Conservation (phyloP, 2,888 invertebrate genomes). For the Drosophila sordidula region DNA sequence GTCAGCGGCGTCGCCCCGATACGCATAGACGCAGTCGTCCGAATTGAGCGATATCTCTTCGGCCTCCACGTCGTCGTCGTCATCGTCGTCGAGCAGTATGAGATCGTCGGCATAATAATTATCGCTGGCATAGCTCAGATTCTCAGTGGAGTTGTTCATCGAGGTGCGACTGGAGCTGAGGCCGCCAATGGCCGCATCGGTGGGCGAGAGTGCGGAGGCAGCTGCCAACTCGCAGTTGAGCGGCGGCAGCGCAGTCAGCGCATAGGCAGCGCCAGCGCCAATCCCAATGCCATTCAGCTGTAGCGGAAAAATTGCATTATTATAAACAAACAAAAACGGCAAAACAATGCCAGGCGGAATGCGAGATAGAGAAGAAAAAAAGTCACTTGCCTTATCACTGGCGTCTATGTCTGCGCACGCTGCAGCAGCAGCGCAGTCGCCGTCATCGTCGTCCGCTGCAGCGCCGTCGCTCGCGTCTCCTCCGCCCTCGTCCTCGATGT, state of each 20-base stretch:
- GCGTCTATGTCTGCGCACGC: slow-evolving; percentile 28
- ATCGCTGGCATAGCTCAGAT: slow-evolving; percentile 84
- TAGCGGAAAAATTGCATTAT: slow-evolving; percentile 19
- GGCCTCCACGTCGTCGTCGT: slow-evolving; percentile 73
- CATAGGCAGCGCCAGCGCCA: slow-evolving; percentile 53
- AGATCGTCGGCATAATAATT: slow-evolving; percentile 83
- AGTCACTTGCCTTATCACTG: slow-evolving; percentile 68
- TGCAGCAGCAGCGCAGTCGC: slow-evolving; percentile 52
- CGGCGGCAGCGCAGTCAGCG: slow-evolving; percentile 42
- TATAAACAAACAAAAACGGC: slow-evolving; percentile 26
- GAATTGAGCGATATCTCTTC: slow-evolving; percentile 84
- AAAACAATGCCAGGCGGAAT: not conserved
- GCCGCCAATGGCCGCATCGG: slow-evolving; percentile 58
- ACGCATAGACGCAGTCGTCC: slow-evolving; percentile 85
- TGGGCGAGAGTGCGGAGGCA: slow-evolving; percentile 64
- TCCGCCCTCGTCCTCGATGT: slow-evolving; percentile 62
- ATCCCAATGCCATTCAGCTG: slow-evolving; percentile 50
- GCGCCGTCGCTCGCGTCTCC: slow-evolving; percentile 40
- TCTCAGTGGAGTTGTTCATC: slow-evolving; percentile 84
- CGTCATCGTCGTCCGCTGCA: slow-evolving; percentile 43
- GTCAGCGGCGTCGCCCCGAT: slow-evolving; percentile 84
- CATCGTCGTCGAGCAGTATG: slow-evolving; percentile 80
- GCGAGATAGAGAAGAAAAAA: slow-evolving; percentile 6
- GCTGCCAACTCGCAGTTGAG: slow-evolving; percentile 60
- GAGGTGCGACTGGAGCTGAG: slow-evolving; percentile 82